Base-by-base conservation (phyloP, 2,888 invertebrate species). In the Notodonta ziczac region DNA sequence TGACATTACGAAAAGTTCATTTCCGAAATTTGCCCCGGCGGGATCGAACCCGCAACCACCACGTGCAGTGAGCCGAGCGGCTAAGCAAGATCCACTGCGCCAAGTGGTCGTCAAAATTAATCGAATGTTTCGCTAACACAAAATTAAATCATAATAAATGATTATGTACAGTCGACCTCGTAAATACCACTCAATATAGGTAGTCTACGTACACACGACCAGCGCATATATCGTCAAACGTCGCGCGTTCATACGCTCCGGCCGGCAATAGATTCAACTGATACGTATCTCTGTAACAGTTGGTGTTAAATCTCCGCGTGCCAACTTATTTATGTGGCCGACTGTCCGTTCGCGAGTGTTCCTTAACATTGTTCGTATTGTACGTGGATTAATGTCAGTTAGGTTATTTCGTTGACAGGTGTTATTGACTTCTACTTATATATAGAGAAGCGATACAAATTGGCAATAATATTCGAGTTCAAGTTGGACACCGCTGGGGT, bases 211-310 rank as follows among this genome's bases (percentile, higher is more conserved):
- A 56, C 44, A 35, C 32, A 42, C 57, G 8, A 53, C 53, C 10
- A 53, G 66, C 67, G 65, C 74, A 77, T 80, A 83, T 72, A 81
- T 82, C 76, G 75, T 64, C 69, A 59, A 66, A 68, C 70, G 78
- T 79, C 80, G 74, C 76, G 72, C 81, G 79, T 83, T 81, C 82
- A 80, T 81, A 84, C 80, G 77, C 76, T 74, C 75, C 67, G 73
- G 69, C 58, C 59, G 76, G 82, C 87, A 83, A 87, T 88, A 86
- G 83, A 88, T 88, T 84, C 73, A 67, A 58, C 74, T 65, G 87
- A 86, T 88, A 86, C 82, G 79, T 78, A 87, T 86, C 86, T 78
- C 76, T 65, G 72, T 76, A 84, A 83, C 83, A 78, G 78, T 63
- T 73, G 69, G 78, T 78, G 82, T 78, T 87, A 86, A 87, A 87